These are phyloP conservation scores for Spisula solida DNA, from an alignment of 2,888 invertebrate species.

Conservation along the genomic window DNA sequence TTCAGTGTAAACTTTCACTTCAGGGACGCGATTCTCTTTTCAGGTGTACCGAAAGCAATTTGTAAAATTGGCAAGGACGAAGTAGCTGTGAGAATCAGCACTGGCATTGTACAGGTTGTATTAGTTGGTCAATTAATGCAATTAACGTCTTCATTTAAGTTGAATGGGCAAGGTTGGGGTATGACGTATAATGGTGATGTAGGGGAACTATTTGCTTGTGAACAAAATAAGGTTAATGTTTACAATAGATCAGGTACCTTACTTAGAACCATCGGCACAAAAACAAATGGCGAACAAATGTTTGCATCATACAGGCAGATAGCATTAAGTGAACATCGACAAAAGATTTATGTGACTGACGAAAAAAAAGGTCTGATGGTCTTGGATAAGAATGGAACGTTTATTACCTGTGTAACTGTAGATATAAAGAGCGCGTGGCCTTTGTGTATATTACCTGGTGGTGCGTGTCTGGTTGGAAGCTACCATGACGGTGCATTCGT, in stretches of 20 bases:
- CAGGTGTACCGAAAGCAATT: slow-evolving; percentile 13
- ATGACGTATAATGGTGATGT: slow-evolving; percentile 10
- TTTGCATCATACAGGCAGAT: slow-evolving; percentile 24
- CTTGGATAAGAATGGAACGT: slow-evolving; percentile 8
- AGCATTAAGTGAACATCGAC: slow-evolving; percentile 20
- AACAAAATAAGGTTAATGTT: not conserved
- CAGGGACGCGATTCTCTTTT: slow-evolving; percentile 19
- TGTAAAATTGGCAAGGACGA: slow-evolving; percentile 3
- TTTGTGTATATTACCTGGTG: slow-evolving; percentile 34
- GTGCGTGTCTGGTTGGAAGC: slow-evolving; percentile 13
- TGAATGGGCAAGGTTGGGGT: not conserved
- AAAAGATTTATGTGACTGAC: slow-evolving; percentile 14
- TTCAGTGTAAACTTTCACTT: slow-evolving; percentile 16
- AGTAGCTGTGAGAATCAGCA: not conserved
- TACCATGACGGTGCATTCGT: not conserved
- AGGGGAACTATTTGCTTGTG: slow-evolving; percentile 10
- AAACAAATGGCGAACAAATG: not conserved
- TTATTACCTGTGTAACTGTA: not conserved
- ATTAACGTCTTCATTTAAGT: not conserved
- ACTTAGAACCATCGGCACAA: not conserved
- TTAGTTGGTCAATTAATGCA: slow-evolving; percentile 15
- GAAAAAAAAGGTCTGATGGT: slow-evolving; percentile 20
- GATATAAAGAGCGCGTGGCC: not conserved
- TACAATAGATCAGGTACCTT: slow-evolving; percentile 7
- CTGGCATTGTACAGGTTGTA: not conserved